Base-by-base conservation (phyloP, 1,140 invertebrate species). In the Drosophila arawakana region DNA sequence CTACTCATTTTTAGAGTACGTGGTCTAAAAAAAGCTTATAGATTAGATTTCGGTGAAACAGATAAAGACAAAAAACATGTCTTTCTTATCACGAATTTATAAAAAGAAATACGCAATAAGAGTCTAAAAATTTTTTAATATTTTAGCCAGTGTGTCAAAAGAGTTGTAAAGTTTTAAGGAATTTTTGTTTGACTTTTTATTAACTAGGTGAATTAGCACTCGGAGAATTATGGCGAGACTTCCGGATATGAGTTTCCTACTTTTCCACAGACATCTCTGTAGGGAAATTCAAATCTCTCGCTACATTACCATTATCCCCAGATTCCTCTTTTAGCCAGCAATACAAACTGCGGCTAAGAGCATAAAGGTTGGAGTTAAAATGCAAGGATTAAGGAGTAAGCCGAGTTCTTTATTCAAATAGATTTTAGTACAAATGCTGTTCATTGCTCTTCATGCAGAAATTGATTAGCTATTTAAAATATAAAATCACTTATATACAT, bases 401-500 rank as follows among this genome's bases (percentile, higher is more conserved):
- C 21, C 70, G 61, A 73, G 34, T 59, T 83, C 66, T 83, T 83
- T 83, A 84, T 83, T 83, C 68, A 66, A 68, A 59, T 80, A 37
- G 59, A 52, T 30, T 66, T 68, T 54, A 59, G 57, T 76, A 61
- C 65, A 70, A 61, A 54, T 37, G 63, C 57, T 60, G 52, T 55
- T 55, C 13, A 54, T 37, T 54, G 13, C 52, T 55, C 52, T 18
- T 37, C 44, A 46, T 47, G 41, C 15, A 41, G 10, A 68, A 13
- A 60, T 9, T 52, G 35, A 49, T 71, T 65, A 57, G 41, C 39
- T 60, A 44, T 46, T 60, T 60, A 34, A 60, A 46, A 41, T 57
- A 59, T 49, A 13, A 52, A 61, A 30, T 61, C 58, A 15, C 57
- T 61, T 69, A 69, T 47, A 34, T 63, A 63, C 68, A 55, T 47